These are phyloP conservation scores for Ditula angustiorana DNA, from an alignment of 2,888 invertebrate genomes.

Conservation along the genomic window DNA sequence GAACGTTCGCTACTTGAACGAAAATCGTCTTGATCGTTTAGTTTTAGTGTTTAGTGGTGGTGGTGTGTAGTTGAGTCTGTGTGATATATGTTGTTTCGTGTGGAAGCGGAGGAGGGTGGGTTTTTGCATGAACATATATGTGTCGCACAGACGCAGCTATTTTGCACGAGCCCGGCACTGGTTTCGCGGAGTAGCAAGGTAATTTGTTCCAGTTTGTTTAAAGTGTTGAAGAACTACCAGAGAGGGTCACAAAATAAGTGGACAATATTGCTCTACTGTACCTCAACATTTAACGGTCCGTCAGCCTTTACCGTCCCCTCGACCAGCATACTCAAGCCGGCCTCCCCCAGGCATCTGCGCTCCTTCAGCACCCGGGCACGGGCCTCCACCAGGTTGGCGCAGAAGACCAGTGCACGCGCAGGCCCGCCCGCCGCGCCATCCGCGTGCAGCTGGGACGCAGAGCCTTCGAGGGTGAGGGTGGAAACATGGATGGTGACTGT, in stretches of 20 bases:
- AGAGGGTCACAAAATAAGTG: neutral
- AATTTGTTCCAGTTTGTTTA: too few relatives aligned
- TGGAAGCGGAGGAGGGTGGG: too few relatives aligned
- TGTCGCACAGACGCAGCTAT: too few relatives aligned
- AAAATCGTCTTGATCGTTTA: too few relatives aligned
- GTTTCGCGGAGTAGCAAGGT: too few relatives aligned
- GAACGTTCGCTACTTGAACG: too few relatives aligned
- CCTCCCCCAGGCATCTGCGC: constrained; percentile 89
- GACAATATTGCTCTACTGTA: constrained; percentile 57
- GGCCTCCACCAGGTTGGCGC: constrained; percentile 88
- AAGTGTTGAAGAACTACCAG: neutral
- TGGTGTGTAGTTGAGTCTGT: too few relatives aligned
- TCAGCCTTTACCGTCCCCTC: constrained; percentile 93
- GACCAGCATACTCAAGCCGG: constrained; percentile 89
- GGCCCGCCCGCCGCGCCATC: constrained; percentile 91
- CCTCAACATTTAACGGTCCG: constrained; percentile 94
- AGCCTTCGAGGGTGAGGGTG: constrained; percentile 89
- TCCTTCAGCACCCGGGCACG: constrained; percentile 84
- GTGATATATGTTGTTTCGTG: too few relatives aligned
- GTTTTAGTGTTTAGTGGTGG: too few relatives aligned
- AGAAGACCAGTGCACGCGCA: constrained; percentile 88
- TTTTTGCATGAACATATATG: too few relatives aligned
- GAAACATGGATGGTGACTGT: constrained; percentile 79
- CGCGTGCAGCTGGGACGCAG: constrained; percentile 89
- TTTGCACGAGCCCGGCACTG: too few relatives aligned